These are phyloP conservation scores for human (Homo sapiens) DNA, from an alignment of 2,113 vertebrate species.

Conservation along the genomic window GRCh38 chr1:151804501-151805000, in stretches of 20 bases:
- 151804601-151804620: neutral
- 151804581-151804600: neutral
- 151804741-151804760: neutral
- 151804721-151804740: slow-evolving; percentile 29
- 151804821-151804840: neutral
- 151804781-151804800: neutral
- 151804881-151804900: neutral
- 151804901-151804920: neutral
- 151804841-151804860: neutral
- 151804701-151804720: slow-evolving; percentile 52
- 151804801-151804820: neutral
- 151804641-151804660: slow-evolving; percentile 36
- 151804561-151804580: slow-evolving; percentile 15
- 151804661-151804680: slow-evolving; percentile 48
- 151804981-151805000: neutral
- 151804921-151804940: neutral
- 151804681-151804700: neutral
- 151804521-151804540: slow-evolving; percentile 17
- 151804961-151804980: neutral
- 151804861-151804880: neutral
- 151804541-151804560: slow-evolving; percentile 49
- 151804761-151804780: neutral
- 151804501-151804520: slow-evolving; percentile 53
- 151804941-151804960: neutral
- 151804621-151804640: neutral